Percentiles rank a stretch among this genome's conserved stretches.
These are phyloP conservation scores for Lepilemur septentrionalis DNA, from an alignment of 2,797 vertebrate species.

Conservation along the genomic window DNA sequence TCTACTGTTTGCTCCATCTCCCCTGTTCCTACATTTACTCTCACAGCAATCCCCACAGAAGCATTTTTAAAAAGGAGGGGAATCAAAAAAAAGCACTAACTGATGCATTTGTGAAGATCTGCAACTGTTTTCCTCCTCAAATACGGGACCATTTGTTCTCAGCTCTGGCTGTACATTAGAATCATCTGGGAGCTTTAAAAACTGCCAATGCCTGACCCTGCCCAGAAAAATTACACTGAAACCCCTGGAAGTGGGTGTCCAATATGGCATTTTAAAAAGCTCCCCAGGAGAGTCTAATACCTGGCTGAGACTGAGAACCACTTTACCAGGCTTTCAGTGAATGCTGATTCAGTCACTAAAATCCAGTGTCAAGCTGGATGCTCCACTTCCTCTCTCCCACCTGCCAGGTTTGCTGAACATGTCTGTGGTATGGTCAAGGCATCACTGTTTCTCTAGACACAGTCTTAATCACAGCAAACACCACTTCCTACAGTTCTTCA, in stretches of 20 bases:
- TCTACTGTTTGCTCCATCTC: not conserved
- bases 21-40: not conserved
- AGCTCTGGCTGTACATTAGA: not conserved
- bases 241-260: not conserved
- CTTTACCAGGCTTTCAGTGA: not conserved
- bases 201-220: not conserved
- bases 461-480: conserved; percentile 8
- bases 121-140: not conserved
- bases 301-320: not conserved
- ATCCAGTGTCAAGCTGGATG: not conserved
- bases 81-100: not conserved
- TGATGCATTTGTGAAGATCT: not conserved
- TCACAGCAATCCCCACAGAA: not conserved
- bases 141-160: not conserved
- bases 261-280: not conserved
- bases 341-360: not conserved
- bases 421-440: not conserved
- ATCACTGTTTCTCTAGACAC: not conserved
- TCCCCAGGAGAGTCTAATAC: not conserved
- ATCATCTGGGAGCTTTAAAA: not conserved
- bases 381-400: not conserved
- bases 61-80: not conserved
- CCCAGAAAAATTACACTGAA: not conserved
- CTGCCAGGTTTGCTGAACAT: not conserved
- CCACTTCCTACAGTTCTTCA: not conserved